Conservation (phyloP, 2,888 invertebrate species). For the Synanthedon formicaeformis region DNA sequence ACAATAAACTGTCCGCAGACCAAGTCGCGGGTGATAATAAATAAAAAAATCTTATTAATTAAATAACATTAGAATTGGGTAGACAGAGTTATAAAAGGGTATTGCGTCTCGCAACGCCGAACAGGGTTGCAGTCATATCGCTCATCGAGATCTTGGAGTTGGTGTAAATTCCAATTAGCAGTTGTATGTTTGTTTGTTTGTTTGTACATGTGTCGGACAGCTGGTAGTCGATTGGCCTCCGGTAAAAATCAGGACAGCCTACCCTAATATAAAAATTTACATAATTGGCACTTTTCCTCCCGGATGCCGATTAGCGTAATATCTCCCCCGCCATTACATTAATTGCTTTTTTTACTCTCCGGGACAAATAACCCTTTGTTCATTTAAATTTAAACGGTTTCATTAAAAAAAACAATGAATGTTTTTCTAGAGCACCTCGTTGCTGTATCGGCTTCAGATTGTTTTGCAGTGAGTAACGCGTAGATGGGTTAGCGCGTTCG, state of each 20-base stretch:
- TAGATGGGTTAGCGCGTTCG: background rate
- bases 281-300: slow-evolving; percentile 20
- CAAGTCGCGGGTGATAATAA: no score
- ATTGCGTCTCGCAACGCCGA: no score
- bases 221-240: no score
- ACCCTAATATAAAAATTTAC: slow-evolving; percentile 18
- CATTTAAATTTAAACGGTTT: slow-evolving; percentile 35
- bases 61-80: no score
- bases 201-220: no score
- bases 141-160: no score
- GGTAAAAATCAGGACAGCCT: background rate
- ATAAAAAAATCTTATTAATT: no score
- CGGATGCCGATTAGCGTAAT: slow-evolving; percentile 7
- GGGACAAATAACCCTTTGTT: slow-evolving; percentile 30
- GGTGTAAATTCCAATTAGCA: no score
- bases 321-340: slow-evolving; percentile 28
- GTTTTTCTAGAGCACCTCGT: slow-evolving; percentile 6
- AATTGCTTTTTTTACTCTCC: slow-evolving; percentile 34
- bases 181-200: no score
- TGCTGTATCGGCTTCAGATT: background rate
- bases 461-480: background rate
- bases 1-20: no score
- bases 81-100: no score
- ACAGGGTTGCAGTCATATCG: no score
- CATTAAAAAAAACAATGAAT: slow-evolving; percentile 34